phyloP scores from a whole-genome alignment of 2,888 invertebrate genomes.

The Pollenia amentaria region DNA sequence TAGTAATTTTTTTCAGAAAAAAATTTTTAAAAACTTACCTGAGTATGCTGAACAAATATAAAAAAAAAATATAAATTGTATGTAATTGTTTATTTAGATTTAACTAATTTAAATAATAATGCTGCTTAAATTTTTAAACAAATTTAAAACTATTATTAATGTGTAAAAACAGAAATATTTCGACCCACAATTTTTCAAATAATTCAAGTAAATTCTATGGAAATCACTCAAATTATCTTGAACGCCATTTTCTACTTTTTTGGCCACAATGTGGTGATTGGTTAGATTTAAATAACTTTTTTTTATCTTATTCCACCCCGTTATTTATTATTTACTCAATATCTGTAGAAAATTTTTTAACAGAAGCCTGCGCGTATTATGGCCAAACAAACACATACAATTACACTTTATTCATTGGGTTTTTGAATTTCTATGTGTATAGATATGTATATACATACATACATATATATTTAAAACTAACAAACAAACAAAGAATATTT shows the following conservation, averaged over 20 bases:
- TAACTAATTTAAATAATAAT: background rate
- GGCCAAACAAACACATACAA: constrained; percentile 37
- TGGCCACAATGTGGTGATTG: constrained; percentile 49
- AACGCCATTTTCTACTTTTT: constrained; percentile 61
- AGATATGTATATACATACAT: background rate
- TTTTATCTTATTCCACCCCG: constrained; percentile 42
- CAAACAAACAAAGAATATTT: background rate
- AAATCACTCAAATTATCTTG: constrained; percentile 50
- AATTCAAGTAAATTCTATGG: constrained; percentile 13
- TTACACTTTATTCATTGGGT: constrained; percentile 51
- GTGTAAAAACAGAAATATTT: constrained; percentile 9
- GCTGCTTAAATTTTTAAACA: constrained; percentile 11
- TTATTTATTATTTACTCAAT: constrained; percentile 49
- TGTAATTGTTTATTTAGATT: background rate
- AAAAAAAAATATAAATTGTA: too few relatives aligned
- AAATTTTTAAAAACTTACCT: constrained; percentile 19
- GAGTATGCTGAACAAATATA: background rate
- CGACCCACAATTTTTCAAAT: constrained; percentile 21
- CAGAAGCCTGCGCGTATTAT: constrained; percentile 59
- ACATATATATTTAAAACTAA: background rate
- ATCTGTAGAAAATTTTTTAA: constrained; percentile 10
- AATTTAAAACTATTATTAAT: constrained; percentile 33
- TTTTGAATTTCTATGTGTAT: constrained; percentile 14
- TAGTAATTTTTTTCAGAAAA: background rate
- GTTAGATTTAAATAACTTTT: constrained; percentile 41